Conservation (phyloP, 2,888 invertebrate species). For the Charanyca ferruginea region DNA sequence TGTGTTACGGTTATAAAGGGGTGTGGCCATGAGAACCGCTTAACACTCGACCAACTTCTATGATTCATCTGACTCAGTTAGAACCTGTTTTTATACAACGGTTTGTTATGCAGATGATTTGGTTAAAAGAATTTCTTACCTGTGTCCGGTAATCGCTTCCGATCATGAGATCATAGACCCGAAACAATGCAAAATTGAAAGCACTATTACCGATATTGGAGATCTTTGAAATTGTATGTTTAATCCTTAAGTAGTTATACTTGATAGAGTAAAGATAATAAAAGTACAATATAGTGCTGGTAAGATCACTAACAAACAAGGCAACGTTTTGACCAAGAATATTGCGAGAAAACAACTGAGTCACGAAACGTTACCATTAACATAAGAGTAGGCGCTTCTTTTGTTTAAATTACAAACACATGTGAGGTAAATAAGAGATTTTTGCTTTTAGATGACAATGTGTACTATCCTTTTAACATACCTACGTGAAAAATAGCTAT, state of each 20-base stretch:
- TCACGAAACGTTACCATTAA: neutral
- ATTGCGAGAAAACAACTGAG: neutral
- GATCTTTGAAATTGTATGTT: neutral
- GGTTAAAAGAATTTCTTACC: neutral
- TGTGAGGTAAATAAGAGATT: too few species aligned
- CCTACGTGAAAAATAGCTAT: too few species aligned
- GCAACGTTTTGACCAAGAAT: too few species aligned
- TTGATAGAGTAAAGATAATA: too few species aligned
- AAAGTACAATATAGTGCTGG: too few species aligned
- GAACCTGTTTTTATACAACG: slow-evolving; percentile 39
- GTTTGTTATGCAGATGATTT: slow-evolving; percentile 17
- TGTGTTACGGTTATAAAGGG: slow-evolving; percentile 14
- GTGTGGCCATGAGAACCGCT: slow-evolving; percentile 34
- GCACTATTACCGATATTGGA: neutral
- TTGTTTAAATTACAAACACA: too few species aligned
- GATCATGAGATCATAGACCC: neutral
- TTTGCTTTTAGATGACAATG: too few species aligned
- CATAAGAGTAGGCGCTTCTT: slow-evolving; percentile 20
- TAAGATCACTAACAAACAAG: too few species aligned
- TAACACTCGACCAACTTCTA: neutral
- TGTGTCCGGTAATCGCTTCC: slow-evolving; percentile 4
- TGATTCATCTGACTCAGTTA: slow-evolving; percentile 35
- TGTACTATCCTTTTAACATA: too few species aligned
- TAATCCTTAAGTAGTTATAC: neutral
- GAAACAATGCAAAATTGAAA: neutral